A percentile compares a stretch with the other conserved stretches of the same genome.
Conservation (phyloP, 1,140 invertebrate species). For the Cherax destructor region DNA sequence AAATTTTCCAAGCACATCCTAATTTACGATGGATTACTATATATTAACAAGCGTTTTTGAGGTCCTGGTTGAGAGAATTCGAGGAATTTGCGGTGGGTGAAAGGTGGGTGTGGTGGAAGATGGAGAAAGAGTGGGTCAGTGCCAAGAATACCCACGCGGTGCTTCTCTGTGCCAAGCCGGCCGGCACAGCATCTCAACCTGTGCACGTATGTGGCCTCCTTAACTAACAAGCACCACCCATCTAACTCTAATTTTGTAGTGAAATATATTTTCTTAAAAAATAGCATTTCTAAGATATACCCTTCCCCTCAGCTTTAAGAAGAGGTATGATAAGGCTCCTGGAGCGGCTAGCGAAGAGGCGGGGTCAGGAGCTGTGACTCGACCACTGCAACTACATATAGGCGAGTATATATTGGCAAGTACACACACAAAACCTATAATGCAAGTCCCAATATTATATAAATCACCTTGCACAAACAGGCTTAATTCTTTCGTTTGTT, state of each 20-base stretch:
- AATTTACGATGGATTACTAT: neutral
- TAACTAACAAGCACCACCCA: neutral
- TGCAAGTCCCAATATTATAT: no score
- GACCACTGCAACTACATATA: no score
- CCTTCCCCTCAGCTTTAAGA: no score
- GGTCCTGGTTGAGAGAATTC: neutral
- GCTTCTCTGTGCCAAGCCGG: conserved; percentile 41
- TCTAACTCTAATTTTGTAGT: neutral
- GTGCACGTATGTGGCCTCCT: neutral
- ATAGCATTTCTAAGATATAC: no score
- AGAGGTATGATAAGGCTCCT: no score
- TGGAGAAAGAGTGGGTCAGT: conserved; percentile 44
- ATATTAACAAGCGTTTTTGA: neutral
- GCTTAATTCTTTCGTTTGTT: no score
- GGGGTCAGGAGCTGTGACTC: no score
- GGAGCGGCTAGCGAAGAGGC: no score
- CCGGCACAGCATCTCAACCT: conserved; percentile 9
- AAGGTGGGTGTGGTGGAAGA: neutral
- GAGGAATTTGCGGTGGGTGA: neutral
- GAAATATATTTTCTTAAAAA: neutral
- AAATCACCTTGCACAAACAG: no score
- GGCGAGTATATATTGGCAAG: no score
- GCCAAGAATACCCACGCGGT: conserved; percentile 56
- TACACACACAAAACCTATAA: no score
- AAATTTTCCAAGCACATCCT: neutral